Conservation (phyloP, 2,888 invertebrate genomes). For the Minunthozetes semirufus region DNA sequence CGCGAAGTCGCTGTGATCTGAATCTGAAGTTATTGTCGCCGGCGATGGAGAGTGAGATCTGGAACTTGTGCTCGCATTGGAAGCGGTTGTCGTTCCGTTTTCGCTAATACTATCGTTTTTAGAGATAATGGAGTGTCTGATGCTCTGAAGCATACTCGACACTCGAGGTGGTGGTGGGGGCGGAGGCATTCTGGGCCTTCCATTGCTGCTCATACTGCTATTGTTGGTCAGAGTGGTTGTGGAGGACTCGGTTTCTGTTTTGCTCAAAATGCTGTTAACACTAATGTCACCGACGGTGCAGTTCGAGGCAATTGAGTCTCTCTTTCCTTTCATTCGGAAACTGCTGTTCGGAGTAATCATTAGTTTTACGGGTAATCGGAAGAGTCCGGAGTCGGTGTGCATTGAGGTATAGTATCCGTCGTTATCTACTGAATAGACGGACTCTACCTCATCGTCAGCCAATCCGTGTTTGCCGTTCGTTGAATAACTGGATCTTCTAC, state of each 20-base stretch:
- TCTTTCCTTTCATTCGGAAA: constrained; percentile 36
- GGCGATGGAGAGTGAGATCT: constrained; percentile 38
- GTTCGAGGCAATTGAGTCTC: constrained; percentile 36
- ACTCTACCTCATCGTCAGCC: constrained; percentile 71
- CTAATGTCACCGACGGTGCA: constrained; percentile 41
- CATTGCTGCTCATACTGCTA: constrained; percentile 26
- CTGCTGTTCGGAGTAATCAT: constrained; percentile 29
- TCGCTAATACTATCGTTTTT: constrained; percentile 3
- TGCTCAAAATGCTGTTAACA: constrained; percentile 41
- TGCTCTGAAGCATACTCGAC: constrained; percentile 38
- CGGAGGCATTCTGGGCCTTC: constrained; percentile 31
- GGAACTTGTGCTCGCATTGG: not conserved
- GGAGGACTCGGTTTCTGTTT: constrained; percentile 41
- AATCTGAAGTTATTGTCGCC: constrained; percentile 37
- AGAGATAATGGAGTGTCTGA: not conserved
- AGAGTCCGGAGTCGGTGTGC: constrained; percentile 85
- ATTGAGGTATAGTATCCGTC: constrained; percentile 97
- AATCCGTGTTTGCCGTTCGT: constrained; percentile 33
- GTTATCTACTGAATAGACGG: constrained; percentile 89
- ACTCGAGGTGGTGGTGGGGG: constrained; percentile 43
- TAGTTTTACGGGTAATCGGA: constrained; percentile 30
- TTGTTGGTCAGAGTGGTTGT: constrained; percentile 38
- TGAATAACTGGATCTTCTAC: constrained; percentile 17
- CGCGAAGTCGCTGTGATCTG: constrained; percentile 35
- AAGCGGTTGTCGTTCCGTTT: not conserved